Conservation (phyloP, 1,140 invertebrate genomes). For the Oryzaephilus surinamensis region DNA sequence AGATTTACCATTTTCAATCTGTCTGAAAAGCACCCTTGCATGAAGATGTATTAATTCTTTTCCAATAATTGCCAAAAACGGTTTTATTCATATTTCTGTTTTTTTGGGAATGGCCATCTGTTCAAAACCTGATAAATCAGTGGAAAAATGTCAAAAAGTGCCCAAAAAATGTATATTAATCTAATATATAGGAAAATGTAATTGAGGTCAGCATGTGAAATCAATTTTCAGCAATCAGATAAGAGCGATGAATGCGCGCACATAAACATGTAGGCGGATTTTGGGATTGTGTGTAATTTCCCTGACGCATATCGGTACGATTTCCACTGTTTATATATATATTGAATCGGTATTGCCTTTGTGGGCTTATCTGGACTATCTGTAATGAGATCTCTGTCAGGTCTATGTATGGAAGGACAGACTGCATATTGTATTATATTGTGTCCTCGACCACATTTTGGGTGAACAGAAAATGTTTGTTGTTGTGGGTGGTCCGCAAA, state of each 20-base stretch:
- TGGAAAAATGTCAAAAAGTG: too few species aligned
- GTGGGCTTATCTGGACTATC: conserved; percentile 33
- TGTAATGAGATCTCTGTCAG: conserved; percentile 34
- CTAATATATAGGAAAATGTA: conserved; percentile 16
- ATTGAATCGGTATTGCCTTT: conserved; percentile 34
- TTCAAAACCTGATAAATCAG: too few species aligned
- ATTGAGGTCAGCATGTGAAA: conserved; percentile 32
- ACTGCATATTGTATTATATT: too few species aligned
- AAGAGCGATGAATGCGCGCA: conserved; percentile 21
- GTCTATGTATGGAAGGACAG: conserved; percentile 24
- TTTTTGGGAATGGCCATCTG: too few species aligned
- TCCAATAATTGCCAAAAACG: too few species aligned
- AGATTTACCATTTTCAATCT: too few species aligned
- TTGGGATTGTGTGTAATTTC: conserved; percentile 34
- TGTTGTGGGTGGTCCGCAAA: conserved; percentile 17
- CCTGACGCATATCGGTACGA: conserved; percentile 27
- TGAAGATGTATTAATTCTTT: conserved; percentile 7
- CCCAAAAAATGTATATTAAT: too few species aligned
- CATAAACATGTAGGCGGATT: conserved; percentile 33
- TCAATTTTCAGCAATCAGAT: conserved; percentile 30
- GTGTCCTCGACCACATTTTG: too few species aligned
- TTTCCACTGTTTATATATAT: conserved; percentile 34
- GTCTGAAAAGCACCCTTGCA: not conserved
- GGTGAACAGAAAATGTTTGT: too few species aligned
- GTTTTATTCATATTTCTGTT: too few species aligned